Base-by-base conservation (phyloP, 2,113 vertebrate species). In the Heterotilapia buettikoferi region DNA sequence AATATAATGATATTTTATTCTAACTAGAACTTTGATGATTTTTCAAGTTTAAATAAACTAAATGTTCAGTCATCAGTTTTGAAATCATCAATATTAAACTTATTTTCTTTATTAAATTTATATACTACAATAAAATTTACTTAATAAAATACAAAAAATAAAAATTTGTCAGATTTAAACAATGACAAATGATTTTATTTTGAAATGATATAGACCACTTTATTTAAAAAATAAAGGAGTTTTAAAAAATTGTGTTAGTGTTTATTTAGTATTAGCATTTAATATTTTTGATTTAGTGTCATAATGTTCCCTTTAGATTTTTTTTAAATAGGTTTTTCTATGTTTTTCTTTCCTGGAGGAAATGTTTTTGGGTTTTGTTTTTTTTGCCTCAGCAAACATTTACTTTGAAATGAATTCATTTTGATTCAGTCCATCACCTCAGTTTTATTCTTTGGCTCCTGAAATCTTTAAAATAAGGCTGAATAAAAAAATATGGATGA, bases 321-420 rank as follows among this genome's bases (percentile, higher is more conserved):
- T 16, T 16, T 29, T 18, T 0, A 1, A 33, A 63, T 5, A 0
- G 9, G 6, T 66, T 66, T 38, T 11, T 19, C 16, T 26, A 18
- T 45, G 7, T 45, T 73, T 45, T 29, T 73, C 21, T 26, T 76
- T 76, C 14, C 4, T 47, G 40, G 3, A 29, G 40, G 43, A 47
- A 76, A 76, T 19, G 13, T 24, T 45, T 3, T 47, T 33, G 9
- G 2, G 13, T 14, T 71, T 10, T 45, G 1, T 26, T 45, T 18
- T 3, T 29, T 47, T 47, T 47, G 1, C 6, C 9, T 13, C 10
- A 6, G n/a, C 3, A 12, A 54, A 24, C 10, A 43, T 76, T 50
- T 31, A 19, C 24, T 50, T 76, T 50, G 43, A 50, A 50, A 76
- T 76, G 0, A 76, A 50, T 19, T 76, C 14, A 50, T 47, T 47